Percentiles rank a stretch among this genome's conserved stretches.
phyloP scores from a whole-genome alignment of 1,140 invertebrate species.

The Gryon sp. region DNA sequence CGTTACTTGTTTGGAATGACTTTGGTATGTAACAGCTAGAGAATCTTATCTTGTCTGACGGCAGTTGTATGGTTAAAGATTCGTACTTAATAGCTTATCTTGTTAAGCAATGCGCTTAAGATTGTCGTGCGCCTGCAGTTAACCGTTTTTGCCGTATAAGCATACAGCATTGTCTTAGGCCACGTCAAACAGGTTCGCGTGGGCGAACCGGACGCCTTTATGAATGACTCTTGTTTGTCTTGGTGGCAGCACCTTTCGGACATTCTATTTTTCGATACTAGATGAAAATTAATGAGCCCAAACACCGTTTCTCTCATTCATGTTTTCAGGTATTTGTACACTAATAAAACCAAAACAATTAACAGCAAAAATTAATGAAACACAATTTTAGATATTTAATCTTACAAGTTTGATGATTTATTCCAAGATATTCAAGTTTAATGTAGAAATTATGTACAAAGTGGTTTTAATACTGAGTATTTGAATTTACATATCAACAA shows the following conservation, averaged over 20 bases:
- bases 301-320: neutral
- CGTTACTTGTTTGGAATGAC: slow-evolving; percentile 63
- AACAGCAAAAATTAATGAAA: too few relatives aligned
- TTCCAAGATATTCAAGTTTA: too few relatives aligned
- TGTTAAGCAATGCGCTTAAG: slow-evolving; percentile 76
- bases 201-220: slow-evolving; percentile 67
- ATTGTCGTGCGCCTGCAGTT: slow-evolving; percentile 70
- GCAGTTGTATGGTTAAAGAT: slow-evolving; percentile 70
- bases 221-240: slow-evolving; percentile 65
- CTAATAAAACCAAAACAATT: too few relatives aligned
- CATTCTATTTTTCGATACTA: slow-evolving; percentile 39
- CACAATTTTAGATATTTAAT: too few relatives aligned
- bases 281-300: slow-evolving; percentile 28
- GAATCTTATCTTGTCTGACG: slow-evolving; percentile 74
- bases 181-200: slow-evolving; percentile 67
- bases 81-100: slow-evolving; percentile 78
- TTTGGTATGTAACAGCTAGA: slow-evolving; percentile 66
- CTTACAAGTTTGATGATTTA: too few relatives aligned
- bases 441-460: too few relatives aligned
- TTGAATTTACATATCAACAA: too few relatives aligned
- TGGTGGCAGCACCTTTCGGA: slow-evolving; percentile 70
- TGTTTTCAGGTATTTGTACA: slow-evolving; percentile 1
- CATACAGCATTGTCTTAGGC: slow-evolving; percentile 63
- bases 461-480: too few relatives aligned
- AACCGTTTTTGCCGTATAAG: slow-evolving; percentile 66